A percentile compares a stretch with the other conserved stretches of the same genome.
phyloP scores from a whole-genome alignment of 2,113 vertebrate genomes.

The Mixornis gularis region DNA sequence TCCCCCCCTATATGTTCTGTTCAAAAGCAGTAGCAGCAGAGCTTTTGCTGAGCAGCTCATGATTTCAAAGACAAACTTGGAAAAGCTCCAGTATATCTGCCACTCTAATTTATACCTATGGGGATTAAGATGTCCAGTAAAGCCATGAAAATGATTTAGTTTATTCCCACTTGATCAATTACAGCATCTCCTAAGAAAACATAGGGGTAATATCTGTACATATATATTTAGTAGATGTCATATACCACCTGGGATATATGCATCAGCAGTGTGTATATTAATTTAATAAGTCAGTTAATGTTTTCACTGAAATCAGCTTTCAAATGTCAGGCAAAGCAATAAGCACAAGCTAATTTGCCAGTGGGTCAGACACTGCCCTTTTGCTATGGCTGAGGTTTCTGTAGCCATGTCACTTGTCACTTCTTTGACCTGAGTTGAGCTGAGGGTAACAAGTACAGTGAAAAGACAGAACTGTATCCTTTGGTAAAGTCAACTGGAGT shows the following conservation, averaged over 20 bases:
- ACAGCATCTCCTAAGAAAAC: constrained; percentile 1
- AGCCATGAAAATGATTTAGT: constrained; percentile 33
- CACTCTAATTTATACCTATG: constrained; percentile 58
- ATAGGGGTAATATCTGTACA: not conserved
- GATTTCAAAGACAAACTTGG: constrained; percentile 44
- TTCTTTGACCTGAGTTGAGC: not conserved
- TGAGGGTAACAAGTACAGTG: not conserved
- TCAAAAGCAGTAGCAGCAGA: not conserved
- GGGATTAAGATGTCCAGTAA: constrained; percentile 47
- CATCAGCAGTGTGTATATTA: not conserved
- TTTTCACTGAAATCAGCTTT: constrained; percentile 11
- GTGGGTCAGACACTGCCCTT: not conserved
- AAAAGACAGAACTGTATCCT: not conserved
- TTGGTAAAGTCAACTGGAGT: not conserved
- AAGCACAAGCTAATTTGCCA: not conserved
- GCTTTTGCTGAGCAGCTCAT: not conserved
- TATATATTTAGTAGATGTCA: constrained; percentile 18
- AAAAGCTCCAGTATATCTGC: constrained; percentile 36
- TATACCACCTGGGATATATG: not conserved
- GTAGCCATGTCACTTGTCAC: not conserved
- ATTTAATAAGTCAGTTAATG: not conserved
- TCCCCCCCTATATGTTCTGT: not conserved
- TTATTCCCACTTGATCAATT: constrained; percentile 60
- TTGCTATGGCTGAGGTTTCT: not conserved
- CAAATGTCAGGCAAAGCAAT: not conserved